Conservation (phyloP, 1,140 invertebrate genomes). For the Pogonomyrmex californicus region DNA sequence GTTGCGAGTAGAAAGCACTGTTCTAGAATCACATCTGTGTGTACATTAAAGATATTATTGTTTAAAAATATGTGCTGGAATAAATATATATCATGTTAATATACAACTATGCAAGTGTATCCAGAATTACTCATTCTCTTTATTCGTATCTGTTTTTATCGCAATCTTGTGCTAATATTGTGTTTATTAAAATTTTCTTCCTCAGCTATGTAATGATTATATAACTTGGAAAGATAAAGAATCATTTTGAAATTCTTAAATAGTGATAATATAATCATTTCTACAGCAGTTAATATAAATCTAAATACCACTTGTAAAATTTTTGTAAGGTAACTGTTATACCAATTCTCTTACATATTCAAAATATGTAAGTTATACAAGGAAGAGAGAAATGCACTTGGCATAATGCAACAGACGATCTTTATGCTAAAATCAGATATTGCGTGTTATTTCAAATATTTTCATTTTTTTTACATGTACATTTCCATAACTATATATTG, state of each 20-base stretch:
- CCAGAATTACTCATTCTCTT: constrained; percentile 6
- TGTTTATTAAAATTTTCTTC: constrained; percentile 17
- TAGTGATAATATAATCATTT: constrained; percentile 1
- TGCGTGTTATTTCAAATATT: constrained; percentile 1
- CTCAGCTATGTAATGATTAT: not conserved
- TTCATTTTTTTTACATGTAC: constrained; percentile 23
- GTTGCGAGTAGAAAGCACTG: constrained; percentile 14
- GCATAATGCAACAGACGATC: constrained; percentile 8
- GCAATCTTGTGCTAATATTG: not conserved
- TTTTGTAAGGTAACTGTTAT: not conserved
- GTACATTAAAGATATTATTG: constrained; percentile 28
- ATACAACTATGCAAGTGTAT: constrained; percentile 42
- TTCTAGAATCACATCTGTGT: constrained; percentile 40
- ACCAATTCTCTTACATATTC: not conserved
- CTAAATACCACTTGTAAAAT: constrained; percentile 13
- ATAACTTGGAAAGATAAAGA: constrained; percentile 21
- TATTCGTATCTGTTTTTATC: constrained; percentile 3
- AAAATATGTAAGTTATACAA: constrained; percentile 1
- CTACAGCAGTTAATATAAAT: not conserved
- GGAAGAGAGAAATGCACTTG: constrained; percentile 32
- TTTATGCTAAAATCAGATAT: constrained; percentile 39
- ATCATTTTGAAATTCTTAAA: not conserved
- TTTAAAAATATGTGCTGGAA: constrained; percentile 32
- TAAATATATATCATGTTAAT: constrained; percentile 33
- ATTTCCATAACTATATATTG: constrained; percentile 31